Evolutionary conservation across 2,113 vertebrate species (phyloP).

Genomic region (Rhinoptilus africanus): DNA sequence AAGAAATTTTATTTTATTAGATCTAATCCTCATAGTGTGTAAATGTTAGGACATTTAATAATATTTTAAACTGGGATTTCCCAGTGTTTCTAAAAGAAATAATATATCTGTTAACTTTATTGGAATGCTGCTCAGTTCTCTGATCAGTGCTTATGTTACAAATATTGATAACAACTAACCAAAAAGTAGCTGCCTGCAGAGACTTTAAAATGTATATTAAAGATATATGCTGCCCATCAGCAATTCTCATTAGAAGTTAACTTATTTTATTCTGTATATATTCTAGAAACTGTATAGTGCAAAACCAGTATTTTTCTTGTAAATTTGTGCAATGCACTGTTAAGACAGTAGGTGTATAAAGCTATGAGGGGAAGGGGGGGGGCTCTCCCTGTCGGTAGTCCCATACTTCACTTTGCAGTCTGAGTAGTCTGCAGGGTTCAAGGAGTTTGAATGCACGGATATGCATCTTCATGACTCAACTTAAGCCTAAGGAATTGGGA

Average conservation of each 20-base stretch:
- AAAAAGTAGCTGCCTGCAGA: conserved; percentile 99
- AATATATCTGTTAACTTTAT: conserved; percentile 93
- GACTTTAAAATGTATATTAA: conserved; percentile 87
- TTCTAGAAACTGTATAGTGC: conserved; percentile 96
- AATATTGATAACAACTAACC: conserved; percentile 92
- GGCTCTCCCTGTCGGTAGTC: conserved; percentile 29
- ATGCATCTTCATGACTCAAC: conserved; percentile 49
- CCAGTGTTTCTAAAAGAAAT: conserved; percentile 90
- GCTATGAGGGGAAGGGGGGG: conserved; percentile 30
- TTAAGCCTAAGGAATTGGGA: conserved; percentile 57
- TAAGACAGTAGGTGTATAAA: conserved; percentile 81
- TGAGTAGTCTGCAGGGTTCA: conserved; percentile 38
- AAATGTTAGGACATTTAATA: conserved; percentile 97
- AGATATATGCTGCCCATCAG: conserved; percentile 83
- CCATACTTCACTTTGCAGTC: conserved; percentile 45
- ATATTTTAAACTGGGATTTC: conserved; percentile 88
- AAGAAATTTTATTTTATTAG: conserved; percentile 99
- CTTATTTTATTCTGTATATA: conserved; percentile 99
- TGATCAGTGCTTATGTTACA: conserved; percentile 86
- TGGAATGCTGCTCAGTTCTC: conserved; percentile 89
- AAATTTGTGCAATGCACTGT: conserved; percentile 97
- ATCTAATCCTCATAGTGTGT: conserved; percentile 94
- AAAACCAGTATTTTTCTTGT: conserved; percentile 96
- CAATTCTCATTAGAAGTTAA: conserved; percentile 91
- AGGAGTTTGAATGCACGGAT: conserved; percentile 50